Evolutionary conservation across 2,888 invertebrate species (phyloP), one percentile per base, ranked within the genome.

Genomic region (Bimastos eiseni): DNA sequence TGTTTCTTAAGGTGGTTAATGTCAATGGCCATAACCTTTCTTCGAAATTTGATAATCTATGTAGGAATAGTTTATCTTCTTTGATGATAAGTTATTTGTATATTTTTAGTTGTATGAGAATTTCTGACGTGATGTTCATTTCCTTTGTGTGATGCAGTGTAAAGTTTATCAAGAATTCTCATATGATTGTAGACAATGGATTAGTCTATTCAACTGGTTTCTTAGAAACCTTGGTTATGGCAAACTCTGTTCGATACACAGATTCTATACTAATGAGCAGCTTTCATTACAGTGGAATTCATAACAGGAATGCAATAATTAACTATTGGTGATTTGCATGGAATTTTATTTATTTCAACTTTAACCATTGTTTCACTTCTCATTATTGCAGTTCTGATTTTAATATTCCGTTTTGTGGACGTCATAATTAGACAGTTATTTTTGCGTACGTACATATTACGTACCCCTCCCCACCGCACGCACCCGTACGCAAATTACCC

Each of bases 81-180:
- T 70, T n/a, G 70, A 70, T 11, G 30, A 70, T 70, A 70, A 49
- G 8, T 70, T 70, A 70, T 70, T n/a, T 70, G n/a, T 70, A n/a
- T 70, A 49, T 70, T 70, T 70, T 70, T 70, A 70, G 30, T 70
- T 70, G 30, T 30, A 70, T n/a, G n/a, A 30, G 70, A 70, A n/a
- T 70, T 70, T 70, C 70, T 49, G 24, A 49, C 24, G 49, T 24
- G 24, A 49, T 24, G 21, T 49, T 49, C 21, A 1, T 49, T 49
- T 24, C 49, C 49, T n/a, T 70, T 70, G 30, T n/a, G 30, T 70
- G 30, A 70, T 70, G 70, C 70, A 70, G 13, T 70, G 30, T 70
- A 70, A 70, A 70, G 70, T 70, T 70, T 70, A 70, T 70, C 70
- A 70, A 70, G n/a, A n/a, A n/a, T 70, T 70, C 70, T 70, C 70